Percentiles rank a stretch among this genome's conserved stretches.
Conservation (phyloP, 2,888 invertebrate species). For the Monoplex corrugatus region DNA sequence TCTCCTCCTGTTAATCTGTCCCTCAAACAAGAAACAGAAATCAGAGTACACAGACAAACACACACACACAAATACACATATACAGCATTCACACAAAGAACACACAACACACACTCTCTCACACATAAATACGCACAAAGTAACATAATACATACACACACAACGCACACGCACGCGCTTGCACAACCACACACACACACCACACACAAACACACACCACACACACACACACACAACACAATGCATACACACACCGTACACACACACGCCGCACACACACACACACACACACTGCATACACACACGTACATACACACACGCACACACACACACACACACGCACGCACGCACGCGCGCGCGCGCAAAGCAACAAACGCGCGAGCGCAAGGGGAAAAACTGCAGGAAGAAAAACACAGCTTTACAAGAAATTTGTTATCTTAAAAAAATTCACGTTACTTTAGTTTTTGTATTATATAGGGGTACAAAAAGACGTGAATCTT, state of each 20-base stretch:
- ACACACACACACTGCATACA: not conserved
- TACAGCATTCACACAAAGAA: not conserved
- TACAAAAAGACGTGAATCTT: too few species aligned
- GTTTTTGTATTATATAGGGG: too few species aligned
- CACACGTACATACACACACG: not conserved
- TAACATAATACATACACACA: not conserved
- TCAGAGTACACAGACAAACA: not conserved
- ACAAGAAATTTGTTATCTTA: too few species aligned
- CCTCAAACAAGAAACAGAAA: not conserved
- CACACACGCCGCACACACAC: not conserved
- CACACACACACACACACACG: slow-evolving; percentile 7
- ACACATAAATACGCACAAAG: not conserved
- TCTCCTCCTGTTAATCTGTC: too few species aligned
- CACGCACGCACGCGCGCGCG: not conserved
- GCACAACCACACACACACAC: not conserved
- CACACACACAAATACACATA: not conserved
- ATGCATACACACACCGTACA: too few species aligned
- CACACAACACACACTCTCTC: not conserved
- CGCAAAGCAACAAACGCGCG: not conserved
- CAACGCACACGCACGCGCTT: not conserved
- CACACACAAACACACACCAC: not conserved
- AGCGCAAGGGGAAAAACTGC: too few species aligned
- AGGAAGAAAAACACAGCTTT: too few species aligned
- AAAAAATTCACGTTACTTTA: too few species aligned
- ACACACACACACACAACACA: not conserved